Base-by-base conservation (phyloP, 2,113 vertebrate genomes). In the Boleophthalmus pectinirostris region DNA sequence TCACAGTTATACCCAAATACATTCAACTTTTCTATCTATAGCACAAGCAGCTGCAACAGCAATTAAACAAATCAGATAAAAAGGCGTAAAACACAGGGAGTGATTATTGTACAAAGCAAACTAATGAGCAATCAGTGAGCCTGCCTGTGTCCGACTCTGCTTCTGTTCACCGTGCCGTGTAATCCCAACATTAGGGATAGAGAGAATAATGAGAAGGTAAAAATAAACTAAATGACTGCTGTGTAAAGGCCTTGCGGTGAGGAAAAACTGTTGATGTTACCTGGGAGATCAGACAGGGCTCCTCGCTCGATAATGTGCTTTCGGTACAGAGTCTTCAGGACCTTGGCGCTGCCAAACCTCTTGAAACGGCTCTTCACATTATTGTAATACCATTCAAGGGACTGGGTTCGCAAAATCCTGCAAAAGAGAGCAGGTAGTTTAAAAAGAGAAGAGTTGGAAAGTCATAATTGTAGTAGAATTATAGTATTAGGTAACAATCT, bases 301-400 rank as follows among this genome's bases (percentile, higher is more conserved):
- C 96, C 95, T 0, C 93, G 95, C 82, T 98, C 97, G 54, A 95
- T 88, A 15, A 94, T 94, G 85, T 98, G 96, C 69, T 98, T 98
- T 79, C 93, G 94, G 90, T 97, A 98, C 57, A 99, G 91, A 72
- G 96, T 98, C 89, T 97, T 97, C 86, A 99, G 86, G 79, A 99
- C 98, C 91, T 99, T 99, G 83, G 97, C 97, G 24, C 98, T 99
- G 87, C 98, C 98, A 10, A 98, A 99, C 88, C 95, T 95, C 81
- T 97, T 99, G 91, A 99, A 99, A 60, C 97, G 96, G 75, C 93
- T 97, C 92, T 98, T 99, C 76, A 99, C 96, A 43, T 97, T 98
- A 82, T 93, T 97, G 79, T 99, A 99, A 88, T 97, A 99, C 98
- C 98, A 99, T 88, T 99, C 98, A 71, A 99, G 92, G 20, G 96